phyloP scores from a whole-genome alignment of 2,113 vertebrate genomes.

The Caloenas nicobarica region DNA sequence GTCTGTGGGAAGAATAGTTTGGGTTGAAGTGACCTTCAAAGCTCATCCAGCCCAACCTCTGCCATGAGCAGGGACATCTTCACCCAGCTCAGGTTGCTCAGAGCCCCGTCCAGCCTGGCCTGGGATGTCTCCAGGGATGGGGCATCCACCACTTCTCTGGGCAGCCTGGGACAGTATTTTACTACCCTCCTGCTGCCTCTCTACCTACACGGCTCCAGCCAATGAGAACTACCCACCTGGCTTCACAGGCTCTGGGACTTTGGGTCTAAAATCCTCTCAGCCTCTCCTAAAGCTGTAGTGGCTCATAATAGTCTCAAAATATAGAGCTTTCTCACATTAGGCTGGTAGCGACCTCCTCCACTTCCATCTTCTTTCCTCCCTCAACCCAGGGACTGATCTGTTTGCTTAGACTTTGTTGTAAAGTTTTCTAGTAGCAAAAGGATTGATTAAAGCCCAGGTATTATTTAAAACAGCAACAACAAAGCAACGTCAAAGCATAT shows the following conservation, averaged over 20 bases:
- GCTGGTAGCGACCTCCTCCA: neutral
- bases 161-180: too few species aligned
- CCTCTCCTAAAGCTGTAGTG: neutral
- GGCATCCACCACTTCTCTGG: too few species aligned
- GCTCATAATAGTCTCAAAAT: neutral
- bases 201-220: neutral
- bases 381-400: neutral
- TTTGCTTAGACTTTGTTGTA: neutral
- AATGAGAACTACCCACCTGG: rapidly evolving
- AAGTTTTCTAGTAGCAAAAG: neutral
- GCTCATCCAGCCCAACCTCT: too few species aligned
- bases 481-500: neutral
- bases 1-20: neutral
- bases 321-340: neutral
- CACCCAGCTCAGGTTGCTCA: too few species aligned
- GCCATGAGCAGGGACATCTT: too few species aligned
- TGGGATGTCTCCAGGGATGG: too few species aligned
- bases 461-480: neutral
- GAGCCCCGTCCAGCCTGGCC: too few species aligned
- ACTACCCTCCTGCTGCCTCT: too few species aligned
- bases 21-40: too few species aligned
- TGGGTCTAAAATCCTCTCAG: neutral
- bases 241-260: neutral
- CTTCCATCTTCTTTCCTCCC: neutral
- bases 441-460: neutral